Percentiles rank a stretch among this genome's conserved stretches.
phyloP scores from a whole-genome alignment of 2,113 vertebrate species.

The Carassius gibelio region DNA sequence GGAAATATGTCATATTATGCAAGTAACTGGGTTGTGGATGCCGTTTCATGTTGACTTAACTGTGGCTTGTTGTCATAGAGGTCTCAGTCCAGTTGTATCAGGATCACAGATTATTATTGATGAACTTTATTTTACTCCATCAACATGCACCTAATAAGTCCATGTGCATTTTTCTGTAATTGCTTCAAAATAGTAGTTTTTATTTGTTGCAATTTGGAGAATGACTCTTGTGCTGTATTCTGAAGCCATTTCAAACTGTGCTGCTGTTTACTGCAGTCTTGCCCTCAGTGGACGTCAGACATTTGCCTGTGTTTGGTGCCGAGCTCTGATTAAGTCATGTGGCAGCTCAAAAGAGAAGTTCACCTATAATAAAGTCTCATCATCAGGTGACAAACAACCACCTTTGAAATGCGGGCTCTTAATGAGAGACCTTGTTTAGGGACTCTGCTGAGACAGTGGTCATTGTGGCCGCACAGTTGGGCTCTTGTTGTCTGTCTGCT shows the following conservation, averaged over 20 bases:
- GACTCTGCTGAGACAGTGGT: slow-evolving; percentile 54
- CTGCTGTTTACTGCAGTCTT: slow-evolving; percentile 6
- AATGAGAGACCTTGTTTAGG: slow-evolving; percentile 9
- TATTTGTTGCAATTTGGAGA: neutral
- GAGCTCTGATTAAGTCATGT: neutral
- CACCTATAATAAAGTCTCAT: slow-evolving; percentile 7
- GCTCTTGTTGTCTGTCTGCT: slow-evolving; percentile 61
- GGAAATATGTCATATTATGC: neutral
- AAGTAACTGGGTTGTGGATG: neutral
- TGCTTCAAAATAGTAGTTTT: neutral
- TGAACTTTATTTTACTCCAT: slow-evolving; percentile 52
- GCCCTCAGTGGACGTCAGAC: neutral
- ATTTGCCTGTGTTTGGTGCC: neutral
- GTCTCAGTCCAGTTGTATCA: neutral
- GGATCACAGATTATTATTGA: slow-evolving; percentile 28
- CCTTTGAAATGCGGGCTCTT: neutral
- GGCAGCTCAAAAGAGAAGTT: slow-evolving; percentile 17
- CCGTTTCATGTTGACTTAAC: neutral
- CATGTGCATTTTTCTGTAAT: neutral
- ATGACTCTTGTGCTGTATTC: neutral
- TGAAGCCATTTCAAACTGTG: neutral
- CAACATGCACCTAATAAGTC: slow-evolving; percentile 14
- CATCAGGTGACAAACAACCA: slow-evolving; percentile 16
- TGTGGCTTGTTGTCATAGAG: neutral
- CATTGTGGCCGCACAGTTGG: slow-evolving; percentile 67